Evolutionary conservation across 2,888 invertebrate species (phyloP).

Genomic region (Cabera pusaria): DNA sequence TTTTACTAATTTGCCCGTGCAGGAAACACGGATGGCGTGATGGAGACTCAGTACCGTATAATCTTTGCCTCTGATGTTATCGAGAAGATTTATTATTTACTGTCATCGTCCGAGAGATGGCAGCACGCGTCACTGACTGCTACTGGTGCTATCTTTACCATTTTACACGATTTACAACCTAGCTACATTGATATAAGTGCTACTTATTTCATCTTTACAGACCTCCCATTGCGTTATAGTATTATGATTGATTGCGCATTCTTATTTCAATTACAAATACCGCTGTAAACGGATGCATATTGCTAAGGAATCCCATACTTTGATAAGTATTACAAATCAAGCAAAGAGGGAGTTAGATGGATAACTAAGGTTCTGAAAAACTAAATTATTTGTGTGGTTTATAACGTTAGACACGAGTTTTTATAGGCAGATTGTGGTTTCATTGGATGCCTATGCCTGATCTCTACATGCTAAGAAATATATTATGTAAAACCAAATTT

Average conservation of each 20-base stretch:
- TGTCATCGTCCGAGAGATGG: conserved; percentile 79
- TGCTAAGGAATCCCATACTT: too few species aligned
- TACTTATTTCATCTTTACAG: conserved; percentile 35
- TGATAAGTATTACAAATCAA: too few species aligned
- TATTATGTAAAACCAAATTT: too few species aligned
- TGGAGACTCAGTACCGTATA: conserved; percentile 76
- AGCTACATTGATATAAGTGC: conserved; percentile 35
- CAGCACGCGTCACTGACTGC: conserved; percentile 74
- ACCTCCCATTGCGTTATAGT: conserved; percentile 55
- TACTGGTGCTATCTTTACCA: conserved; percentile 60
- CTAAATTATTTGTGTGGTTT: too few species aligned
- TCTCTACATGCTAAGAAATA: too few species aligned
- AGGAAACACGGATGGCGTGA: conserved; percentile 80
- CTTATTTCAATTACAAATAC: conserved; percentile 29
- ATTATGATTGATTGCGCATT: conserved; percentile 31
- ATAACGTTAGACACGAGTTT: too few species aligned
- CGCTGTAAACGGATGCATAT: conserved; percentile 5
- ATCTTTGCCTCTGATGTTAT: conserved; percentile 81
- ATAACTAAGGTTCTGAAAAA: too few species aligned
- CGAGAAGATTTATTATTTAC: conserved; percentile 78
- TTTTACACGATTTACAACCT: conserved; percentile 42
- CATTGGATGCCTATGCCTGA: too few species aligned
- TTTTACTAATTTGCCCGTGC: conserved; percentile 78
- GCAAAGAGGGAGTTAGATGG: too few species aligned
- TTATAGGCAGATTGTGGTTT: too few species aligned